phyloP scores from a whole-genome alignment of 30 jellyfish, hydroid and myxozoan genomes.

The Turritopsis rubra region DNA sequence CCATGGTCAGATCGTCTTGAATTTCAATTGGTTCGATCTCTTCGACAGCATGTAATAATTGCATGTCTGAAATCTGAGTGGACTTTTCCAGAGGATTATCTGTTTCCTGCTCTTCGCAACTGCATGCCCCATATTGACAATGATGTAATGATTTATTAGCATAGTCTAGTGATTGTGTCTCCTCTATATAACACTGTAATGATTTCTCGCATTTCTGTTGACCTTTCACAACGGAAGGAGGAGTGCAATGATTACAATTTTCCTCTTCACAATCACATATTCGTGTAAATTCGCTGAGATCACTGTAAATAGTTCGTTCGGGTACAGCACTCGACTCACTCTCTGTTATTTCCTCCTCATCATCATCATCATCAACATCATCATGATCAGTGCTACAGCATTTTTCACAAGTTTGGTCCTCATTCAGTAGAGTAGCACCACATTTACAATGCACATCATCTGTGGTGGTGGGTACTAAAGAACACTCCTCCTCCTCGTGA shows the following conservation, averaged over 20 bases:
- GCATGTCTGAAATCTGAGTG: conserved; percentile 28
- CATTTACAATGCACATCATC: conserved; percentile 1
- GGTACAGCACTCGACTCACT: not conserved
- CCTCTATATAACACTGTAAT: not conserved
- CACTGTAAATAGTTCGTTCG: not conserved
- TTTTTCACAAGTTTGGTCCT: conserved; percentile 10
- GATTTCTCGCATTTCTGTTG: not conserved
- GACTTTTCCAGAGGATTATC: conserved; percentile 32
- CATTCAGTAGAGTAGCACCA: conserved; percentile 12
- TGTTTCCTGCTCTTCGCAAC: conserved; percentile 7
- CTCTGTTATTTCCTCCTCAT: not conserved
- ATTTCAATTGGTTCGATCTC: not conserved
- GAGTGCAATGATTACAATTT: conserved; percentile 27
- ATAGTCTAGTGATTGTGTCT: not conserved
- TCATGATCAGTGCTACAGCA: not conserved
- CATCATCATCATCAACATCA: conserved; percentile 1
- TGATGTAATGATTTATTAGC: not conserved
- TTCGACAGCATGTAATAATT: conserved; percentile 2
- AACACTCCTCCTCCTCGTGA: not conserved
- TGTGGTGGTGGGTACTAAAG: not conserved
- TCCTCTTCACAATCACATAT: conserved; percentile 1
- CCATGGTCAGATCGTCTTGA: conserved; percentile 4
- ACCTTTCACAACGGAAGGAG: not conserved
- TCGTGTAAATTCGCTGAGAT: not conserved
- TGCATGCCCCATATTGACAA: conserved; percentile 1